Base-by-base conservation (phyloP, 1,140 invertebrate genomes). In the Linepithema humile region DNA sequence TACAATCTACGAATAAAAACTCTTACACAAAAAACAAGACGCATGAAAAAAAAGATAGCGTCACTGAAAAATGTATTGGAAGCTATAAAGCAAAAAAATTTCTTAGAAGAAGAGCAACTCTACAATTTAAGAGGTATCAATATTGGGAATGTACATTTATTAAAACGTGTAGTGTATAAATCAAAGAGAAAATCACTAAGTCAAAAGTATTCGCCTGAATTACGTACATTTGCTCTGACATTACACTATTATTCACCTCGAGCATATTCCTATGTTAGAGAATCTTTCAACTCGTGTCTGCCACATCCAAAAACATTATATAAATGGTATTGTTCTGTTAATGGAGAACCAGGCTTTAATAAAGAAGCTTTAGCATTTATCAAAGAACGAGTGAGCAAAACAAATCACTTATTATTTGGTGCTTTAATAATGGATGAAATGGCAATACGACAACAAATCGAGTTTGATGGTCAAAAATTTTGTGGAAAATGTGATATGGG, bases 301-400 rank as follows among this genome's bases (percentile, higher is more conserved):
- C 20, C 35, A 5, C 70, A 73, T 57, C 35, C 50, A 5, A 57
- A 73, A 43, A 59, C 70, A 15, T n/a, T 73, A 6, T 73, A 4
- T 40, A 57, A 57, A 57, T 73, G 53, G 53, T 73, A 73, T 45
- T 29, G 38, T 26, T 57, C 70, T 5, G 50, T 73, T 15, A 26
- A 73, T 59, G 70, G 70, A 1, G 23, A 73, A 40, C 70, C 64
- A 0, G 64, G 64, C 0, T 48, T 45, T 17, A 67, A 6, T 7
- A 48, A 4, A 3, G 64, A 48, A 73, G 70, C 53, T 4, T 64
- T 64, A 23, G 17, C 7, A 43, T 64, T 12, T 38, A 64, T 64
- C 23, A 64, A 64, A 64, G 38, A 64, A 64, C 10, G 10, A 3
- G 60, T 23, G 2, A 64, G 9, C 2, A 64, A 26, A 40, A 43